Conservation (phyloP, 92 coral and sea anemone species). For the Heliopora coerulea region DNA sequence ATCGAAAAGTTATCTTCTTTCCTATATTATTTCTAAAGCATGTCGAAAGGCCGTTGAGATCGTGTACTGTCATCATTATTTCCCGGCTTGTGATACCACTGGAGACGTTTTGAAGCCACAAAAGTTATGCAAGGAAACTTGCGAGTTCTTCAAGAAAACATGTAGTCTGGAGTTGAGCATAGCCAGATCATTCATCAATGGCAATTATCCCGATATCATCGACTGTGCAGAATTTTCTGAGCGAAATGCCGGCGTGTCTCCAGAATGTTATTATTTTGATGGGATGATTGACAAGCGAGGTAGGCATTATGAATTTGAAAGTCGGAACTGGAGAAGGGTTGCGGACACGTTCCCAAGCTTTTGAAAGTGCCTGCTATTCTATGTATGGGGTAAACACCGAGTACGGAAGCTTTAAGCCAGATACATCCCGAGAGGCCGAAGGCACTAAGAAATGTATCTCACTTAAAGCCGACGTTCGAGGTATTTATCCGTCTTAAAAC, state of each 20-base stretch:
- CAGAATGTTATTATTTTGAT: conserved; percentile 1
- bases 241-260: conserved; percentile 1
- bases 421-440: too few species aligned
- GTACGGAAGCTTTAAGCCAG: too few species aligned
- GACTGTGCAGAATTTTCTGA: neutral
- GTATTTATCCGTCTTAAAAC: too few species aligned
- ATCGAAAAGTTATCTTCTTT: too few species aligned
- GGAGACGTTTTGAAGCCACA: neutral
- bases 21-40: neutral
- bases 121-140: neutral
- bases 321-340: too few species aligned
- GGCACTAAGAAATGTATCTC: too few species aligned
- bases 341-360: too few species aligned
- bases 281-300: too few species aligned
- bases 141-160: neutral
- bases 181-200: neutral
- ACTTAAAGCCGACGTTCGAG: too few species aligned
- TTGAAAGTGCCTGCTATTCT: too few species aligned
- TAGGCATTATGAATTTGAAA: too few species aligned
- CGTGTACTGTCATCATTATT: conserved; percentile 6
- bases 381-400: too few species aligned
- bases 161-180: neutral
- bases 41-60: neutral
- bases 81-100: neutral
- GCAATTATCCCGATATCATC: neutral